Percentiles rank a stretch among this genome's conserved stretches.
phyloP scores from a whole-genome alignment of 2,888 invertebrate species.

The Ormyrus nitidulus region DNA sequence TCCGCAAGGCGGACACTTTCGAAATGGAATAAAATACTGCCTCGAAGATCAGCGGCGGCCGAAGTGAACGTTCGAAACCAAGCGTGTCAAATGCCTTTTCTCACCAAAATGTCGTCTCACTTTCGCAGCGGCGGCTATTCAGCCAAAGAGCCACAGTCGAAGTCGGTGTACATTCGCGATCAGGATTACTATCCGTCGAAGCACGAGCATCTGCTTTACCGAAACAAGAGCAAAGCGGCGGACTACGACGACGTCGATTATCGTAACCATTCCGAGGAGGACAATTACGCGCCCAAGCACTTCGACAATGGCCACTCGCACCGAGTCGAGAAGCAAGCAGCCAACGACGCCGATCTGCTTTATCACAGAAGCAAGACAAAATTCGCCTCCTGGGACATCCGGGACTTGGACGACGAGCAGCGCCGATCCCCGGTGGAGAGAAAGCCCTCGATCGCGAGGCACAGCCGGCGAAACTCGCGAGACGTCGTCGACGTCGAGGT shows the following conservation, averaged over 20 bases:
- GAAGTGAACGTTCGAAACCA: too few species aligned
- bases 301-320: background rate
- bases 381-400: slow-evolving; percentile 65
- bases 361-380: slow-evolving; percentile 63
- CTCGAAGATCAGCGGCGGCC: too few species aligned
- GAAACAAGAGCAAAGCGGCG: slow-evolving; percentile 28
- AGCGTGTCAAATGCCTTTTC: slow-evolving; percentile 56
- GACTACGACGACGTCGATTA: slow-evolving; percentile 53
- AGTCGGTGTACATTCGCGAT: slow-evolving; percentile 7
- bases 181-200: slow-evolving; percentile 40
- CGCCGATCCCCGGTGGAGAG: background rate
- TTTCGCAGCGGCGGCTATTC: slow-evolving; percentile 61
- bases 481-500: slow-evolving; percentile 20
- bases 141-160: slow-evolving; percentile 56
- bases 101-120: slow-evolving; percentile 68
- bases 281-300: slow-evolving; percentile 24
- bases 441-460: too few species aligned
- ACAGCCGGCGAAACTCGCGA: background rate
- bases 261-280: slow-evolving; percentile 49
- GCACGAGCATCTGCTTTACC: slow-evolving; percentile 20
- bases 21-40: too few species aligned
- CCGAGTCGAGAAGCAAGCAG: background rate
- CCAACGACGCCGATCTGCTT: slow-evolving; percentile 59
- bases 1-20: too few species aligned
- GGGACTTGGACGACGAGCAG: slow-evolving; percentile 59